phyloP scores from a whole-genome alignment of 2,797 vertebrate genomes.

The Myotis myotis region DNA sequence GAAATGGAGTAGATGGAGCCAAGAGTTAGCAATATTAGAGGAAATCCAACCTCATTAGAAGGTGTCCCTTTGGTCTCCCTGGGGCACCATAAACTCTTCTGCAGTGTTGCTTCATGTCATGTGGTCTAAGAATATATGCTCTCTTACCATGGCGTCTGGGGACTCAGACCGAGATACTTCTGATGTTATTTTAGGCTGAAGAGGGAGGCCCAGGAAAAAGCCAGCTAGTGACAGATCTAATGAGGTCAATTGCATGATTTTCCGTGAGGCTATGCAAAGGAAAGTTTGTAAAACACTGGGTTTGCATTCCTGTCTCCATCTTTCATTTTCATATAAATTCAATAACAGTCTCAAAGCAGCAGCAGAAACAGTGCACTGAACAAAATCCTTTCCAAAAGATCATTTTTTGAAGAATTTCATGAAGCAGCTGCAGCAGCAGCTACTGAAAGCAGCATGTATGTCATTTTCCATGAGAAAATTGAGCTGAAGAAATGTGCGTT shows the following conservation, averaged over 20 bases:
- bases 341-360: not conserved
- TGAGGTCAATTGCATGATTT: conserved; percentile 21
- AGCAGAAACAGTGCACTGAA: conserved; percentile 44
- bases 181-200: conserved; percentile 28
- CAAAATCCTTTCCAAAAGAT: conserved; percentile 57
- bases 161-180: not conserved
- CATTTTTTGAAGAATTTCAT: conserved; percentile 61
- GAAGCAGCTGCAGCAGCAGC: not conserved
- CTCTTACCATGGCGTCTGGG: not conserved
- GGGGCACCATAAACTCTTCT: not conserved
- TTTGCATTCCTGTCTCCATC: not conserved
- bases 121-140: not conserved
- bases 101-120: not conserved
- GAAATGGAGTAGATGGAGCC: not conserved
- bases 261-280: conserved; percentile 8
- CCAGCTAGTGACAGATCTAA: not conserved
- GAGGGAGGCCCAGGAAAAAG: conserved; percentile 17
- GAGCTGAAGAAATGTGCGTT: conserved; percentile 68
- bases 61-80: not conserved
- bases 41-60: not conserved
- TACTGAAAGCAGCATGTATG: conserved; percentile 56
- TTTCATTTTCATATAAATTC: conserved; percentile 58
- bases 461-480: conserved; percentile 65
- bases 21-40: not conserved
- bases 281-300: conserved; percentile 19